phyloP scores from a whole-genome alignment of 1,140 invertebrate species.

The Drosophila nigromelanica region DNA sequence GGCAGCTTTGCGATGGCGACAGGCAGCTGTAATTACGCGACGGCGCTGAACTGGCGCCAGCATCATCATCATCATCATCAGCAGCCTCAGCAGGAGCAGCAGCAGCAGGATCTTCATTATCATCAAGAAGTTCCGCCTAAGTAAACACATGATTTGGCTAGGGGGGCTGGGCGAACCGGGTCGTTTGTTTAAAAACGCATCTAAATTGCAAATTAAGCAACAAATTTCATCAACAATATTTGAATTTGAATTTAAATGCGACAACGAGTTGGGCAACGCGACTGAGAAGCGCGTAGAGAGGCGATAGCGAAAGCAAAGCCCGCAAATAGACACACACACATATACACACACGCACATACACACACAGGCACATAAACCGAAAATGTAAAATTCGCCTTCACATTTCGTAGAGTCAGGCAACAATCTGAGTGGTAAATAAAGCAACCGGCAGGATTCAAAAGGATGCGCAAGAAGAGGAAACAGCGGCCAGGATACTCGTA shows the following conservation, averaged over 20 bases:
- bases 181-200: conserved; percentile 80
- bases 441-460: conserved; percentile 17
- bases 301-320: conserved; percentile 2
- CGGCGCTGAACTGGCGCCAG: conserved; percentile 20
- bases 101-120: conserved; percentile 17
- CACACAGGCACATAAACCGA: conserved; percentile 58
- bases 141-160: conserved; percentile 76
- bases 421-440: conserved; percentile 51
- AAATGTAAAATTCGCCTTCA: conserved; percentile 80
- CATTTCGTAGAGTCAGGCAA: conserved; percentile 39
- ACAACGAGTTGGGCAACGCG: conserved; percentile 58
- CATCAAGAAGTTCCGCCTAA: conserved; percentile 66
- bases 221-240: conserved; percentile 83
- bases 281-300: conserved; percentile 37
- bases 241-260: conserved; percentile 83
- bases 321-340: conserved; percentile 37
- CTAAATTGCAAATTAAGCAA: conserved; percentile 83
- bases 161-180: conserved; percentile 10
- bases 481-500: conserved; percentile 11
- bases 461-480: background rate
- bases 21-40: conserved; percentile 45
- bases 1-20: conserved; percentile 15
- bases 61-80: conserved; percentile 18
- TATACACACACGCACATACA: conserved; percentile 31
- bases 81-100: background rate